phyloP scores from a whole-genome alignment of 2,797 vertebrate species.

The Sebastes flavidus region DNA sequence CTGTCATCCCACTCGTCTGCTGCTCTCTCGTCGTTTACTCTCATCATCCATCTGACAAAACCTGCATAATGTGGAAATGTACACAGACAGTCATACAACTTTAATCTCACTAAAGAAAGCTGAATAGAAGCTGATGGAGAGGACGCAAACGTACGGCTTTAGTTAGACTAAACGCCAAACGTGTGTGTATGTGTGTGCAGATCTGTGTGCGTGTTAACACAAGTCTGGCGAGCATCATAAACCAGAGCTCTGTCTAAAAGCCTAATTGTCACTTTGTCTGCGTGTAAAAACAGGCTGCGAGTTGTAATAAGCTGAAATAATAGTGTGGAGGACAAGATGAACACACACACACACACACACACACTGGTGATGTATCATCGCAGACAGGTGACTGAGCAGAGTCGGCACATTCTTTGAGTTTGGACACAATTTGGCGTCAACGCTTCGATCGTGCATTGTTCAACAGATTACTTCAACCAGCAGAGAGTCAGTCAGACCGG shows the following conservation, averaged over 20 bases:
- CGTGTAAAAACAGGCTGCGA: conserved; percentile 17
- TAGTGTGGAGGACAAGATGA: conserved; percentile 1
- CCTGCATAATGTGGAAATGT: neutral
- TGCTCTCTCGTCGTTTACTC: neutral
- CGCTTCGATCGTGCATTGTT: too few species aligned
- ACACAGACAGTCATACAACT: neutral
- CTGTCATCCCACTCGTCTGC: conserved; percentile 4
- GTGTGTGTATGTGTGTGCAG: neutral
- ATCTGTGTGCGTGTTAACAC: conserved; percentile 10
- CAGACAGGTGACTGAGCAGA: neutral
- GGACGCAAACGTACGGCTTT: neutral
- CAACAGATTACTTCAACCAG: neutral
- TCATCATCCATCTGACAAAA: neutral
- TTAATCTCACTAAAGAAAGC: neutral
- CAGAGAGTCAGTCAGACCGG: too few species aligned
- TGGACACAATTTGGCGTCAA: neutral
- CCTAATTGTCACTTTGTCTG: conserved; percentile 31
- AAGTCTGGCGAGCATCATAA: conserved; percentile 12
- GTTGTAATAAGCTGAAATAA: conserved; percentile 49
- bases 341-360: conserved; percentile 19
- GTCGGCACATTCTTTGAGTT: conserved; percentile 2
- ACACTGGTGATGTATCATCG: neutral
- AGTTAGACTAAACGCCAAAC: neutral
- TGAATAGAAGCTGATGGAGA: neutral
- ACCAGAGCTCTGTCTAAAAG: conserved; percentile 13